Conservation (phyloP, 2,888 invertebrate species). For the Cheilosia impressa region DNA sequence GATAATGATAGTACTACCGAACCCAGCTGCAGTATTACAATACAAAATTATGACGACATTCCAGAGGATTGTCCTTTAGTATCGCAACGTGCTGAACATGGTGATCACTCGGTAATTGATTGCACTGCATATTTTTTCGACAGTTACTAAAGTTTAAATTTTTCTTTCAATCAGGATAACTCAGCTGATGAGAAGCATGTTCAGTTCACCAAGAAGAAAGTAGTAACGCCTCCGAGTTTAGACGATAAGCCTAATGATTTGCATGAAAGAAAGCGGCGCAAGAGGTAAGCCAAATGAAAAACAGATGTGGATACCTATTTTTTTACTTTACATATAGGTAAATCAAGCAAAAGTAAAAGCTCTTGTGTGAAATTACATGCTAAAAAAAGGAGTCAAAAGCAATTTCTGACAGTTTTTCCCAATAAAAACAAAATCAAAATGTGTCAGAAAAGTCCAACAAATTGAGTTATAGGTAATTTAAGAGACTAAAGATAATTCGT, state of each 20-base stretch:
- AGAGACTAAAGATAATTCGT: no score
- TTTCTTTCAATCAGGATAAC: slow-evolving; percentile 78
- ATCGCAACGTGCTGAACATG: slow-evolving; percentile 83
- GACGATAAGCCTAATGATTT: slow-evolving; percentile 82
- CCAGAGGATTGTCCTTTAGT: slow-evolving; percentile 83
- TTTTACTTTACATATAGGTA: no score
- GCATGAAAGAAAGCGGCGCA: slow-evolving; percentile 84
- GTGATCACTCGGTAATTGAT: slow-evolving; percentile 81
- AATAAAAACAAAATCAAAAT: no score
- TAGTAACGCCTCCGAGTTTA: slow-evolving; percentile 81
- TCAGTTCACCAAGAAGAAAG: slow-evolving; percentile 83
- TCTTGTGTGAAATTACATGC: no score
- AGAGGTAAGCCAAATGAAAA: slow-evolving; percentile 80
- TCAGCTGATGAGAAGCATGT: slow-evolving; percentile 84
- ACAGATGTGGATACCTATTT: no score
- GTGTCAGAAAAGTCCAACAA: no score
- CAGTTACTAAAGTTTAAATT: neutral
- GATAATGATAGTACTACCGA: slow-evolving; percentile 82
- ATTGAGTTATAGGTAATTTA: no score
- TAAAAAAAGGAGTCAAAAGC: no score
- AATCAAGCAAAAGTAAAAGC: no score
- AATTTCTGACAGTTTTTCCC: no score
- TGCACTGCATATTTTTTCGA: neutral
- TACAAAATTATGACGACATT: slow-evolving; percentile 82
- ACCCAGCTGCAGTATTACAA: slow-evolving; percentile 79